Base-by-base conservation (phyloP, 2,113 vertebrate genomes). In the Irena cyanogastra region DNA sequence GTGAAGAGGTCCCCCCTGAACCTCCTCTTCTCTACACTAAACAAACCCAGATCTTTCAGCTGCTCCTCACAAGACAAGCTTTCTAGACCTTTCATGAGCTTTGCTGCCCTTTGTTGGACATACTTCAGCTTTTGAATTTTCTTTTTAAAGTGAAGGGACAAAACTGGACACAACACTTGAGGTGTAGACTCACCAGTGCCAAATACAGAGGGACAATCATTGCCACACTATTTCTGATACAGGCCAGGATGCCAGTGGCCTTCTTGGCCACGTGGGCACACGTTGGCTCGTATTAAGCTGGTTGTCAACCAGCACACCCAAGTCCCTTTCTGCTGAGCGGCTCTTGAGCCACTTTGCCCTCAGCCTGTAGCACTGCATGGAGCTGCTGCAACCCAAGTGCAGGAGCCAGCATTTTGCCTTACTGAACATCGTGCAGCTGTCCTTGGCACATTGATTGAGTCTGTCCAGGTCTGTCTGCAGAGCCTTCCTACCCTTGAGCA, bases 201-300 rank as follows among this genome's bases (percentile, higher is more conserved):
- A 10, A 61, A 22, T 22, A 44, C 33, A 53, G 54, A 66, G 10
- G 8, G 27, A 61, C 47, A 79, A 41, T n/a, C 30, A 17, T 57
- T 31, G 41, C 11, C 41, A 54, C 49, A 26, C 30, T 41, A 26
- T 31, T 87, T 13, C n/a, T 70, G 47, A 41, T 5, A 35, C 9
- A 49, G 64, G 9, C 75, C 56, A 63, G 20, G 65, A 56, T 63
- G 75, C 49, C 57, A 47, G 0, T 35, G 24, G 41, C 16, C n/a
- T 39, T 61, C 47, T 39, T 61, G n/a, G n/a, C 33, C 47, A 69
- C 39, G 18, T 16, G 13, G 28, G 54, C 20, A 70, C 39, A 47
- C 0, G 0, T 1, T 54, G 56, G n/a, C 39, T 63, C 41, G 26
- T 47, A n/a, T 4, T 63, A n/a, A 61, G 27, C 33, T 0, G 0